These are phyloP conservation scores for Cheiracanthium punctorium DNA, from an alignment of 2,888 invertebrate genomes.

Conservation along the genomic window DNA sequence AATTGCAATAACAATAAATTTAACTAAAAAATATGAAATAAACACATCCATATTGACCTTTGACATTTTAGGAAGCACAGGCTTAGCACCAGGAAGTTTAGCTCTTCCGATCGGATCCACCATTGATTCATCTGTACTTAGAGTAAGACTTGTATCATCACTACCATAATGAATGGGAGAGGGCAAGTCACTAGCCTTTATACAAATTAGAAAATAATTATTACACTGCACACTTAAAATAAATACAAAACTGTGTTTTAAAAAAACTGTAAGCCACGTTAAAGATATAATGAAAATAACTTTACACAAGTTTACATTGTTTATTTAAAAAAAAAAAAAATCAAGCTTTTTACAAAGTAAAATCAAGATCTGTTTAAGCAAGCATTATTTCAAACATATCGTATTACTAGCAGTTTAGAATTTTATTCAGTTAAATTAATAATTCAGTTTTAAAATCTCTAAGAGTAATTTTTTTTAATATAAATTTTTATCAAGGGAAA, in stretches of 20 bases:
- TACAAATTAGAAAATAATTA: neutral
- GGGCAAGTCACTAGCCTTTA: slow-evolving; percentile 39
- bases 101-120: slow-evolving; percentile 70
- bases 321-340: slow-evolving; percentile 5
- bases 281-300: no score
- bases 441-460: no score
- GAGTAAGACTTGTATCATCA: slow-evolving; percentile 35
- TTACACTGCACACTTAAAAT: neutral
- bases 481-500: no score
- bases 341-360: no score
- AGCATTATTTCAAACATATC: no score
- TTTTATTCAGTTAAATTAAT: no score
- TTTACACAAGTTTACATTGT: no score
- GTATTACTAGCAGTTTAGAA: no score
- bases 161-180: slow-evolving; percentile 50
- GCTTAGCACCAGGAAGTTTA: slow-evolving; percentile 71
- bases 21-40: no score
- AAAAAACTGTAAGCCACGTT: neutral
- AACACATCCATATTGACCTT: slow-evolving; percentile 39
- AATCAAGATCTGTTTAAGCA: no score
- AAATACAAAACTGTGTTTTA: neutral
- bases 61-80: slow-evolving; percentile 61
- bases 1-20: no score
- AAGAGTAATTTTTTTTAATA: no score
- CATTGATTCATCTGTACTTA: slow-evolving; percentile 60